phyloP scores from a whole-genome alignment of 2,888 invertebrate genomes.

The Acleris laterana region DNA sequence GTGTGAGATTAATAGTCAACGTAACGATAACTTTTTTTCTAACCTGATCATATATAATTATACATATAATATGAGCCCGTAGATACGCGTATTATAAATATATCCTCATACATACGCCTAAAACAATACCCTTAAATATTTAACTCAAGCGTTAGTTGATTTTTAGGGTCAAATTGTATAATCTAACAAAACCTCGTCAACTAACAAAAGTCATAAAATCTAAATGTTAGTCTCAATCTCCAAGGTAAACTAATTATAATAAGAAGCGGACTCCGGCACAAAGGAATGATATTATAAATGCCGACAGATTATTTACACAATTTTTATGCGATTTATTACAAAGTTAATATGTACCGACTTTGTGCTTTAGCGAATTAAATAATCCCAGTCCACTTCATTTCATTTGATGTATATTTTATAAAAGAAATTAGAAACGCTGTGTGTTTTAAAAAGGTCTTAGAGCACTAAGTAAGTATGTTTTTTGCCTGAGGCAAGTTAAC shows the following conservation, averaged over 20 bases:
- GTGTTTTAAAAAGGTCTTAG: not conserved
- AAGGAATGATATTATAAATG: constrained; percentile 8
- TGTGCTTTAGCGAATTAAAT: constrained; percentile 25
- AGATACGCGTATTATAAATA: no score
- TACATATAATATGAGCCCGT: no score
- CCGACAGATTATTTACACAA: constrained; percentile 24
- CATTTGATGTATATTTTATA: constrained; percentile 25
- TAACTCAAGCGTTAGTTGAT: no score
- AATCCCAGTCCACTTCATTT: constrained; percentile 13
- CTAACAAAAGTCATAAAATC: not conserved
- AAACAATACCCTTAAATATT: no score
- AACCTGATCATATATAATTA: no score
- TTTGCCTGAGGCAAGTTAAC: no score
- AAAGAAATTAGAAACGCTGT: not conserved
- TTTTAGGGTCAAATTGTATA: no score
- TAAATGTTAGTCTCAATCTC: constrained; percentile 6
- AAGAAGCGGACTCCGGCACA: constrained; percentile 3
- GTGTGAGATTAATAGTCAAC: no score
- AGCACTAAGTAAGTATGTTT: not conserved
- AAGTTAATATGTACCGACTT: constrained; percentile 24
- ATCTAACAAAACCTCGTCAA: no score
- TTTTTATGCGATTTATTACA: constrained; percentile 24
- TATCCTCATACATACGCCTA: no score
- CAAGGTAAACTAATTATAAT: constrained; percentile 3
- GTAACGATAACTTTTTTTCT: no score